Base-by-base conservation (phyloP, 2,113 vertebrate genomes). In the Oenanthe oenanthe region DNA sequence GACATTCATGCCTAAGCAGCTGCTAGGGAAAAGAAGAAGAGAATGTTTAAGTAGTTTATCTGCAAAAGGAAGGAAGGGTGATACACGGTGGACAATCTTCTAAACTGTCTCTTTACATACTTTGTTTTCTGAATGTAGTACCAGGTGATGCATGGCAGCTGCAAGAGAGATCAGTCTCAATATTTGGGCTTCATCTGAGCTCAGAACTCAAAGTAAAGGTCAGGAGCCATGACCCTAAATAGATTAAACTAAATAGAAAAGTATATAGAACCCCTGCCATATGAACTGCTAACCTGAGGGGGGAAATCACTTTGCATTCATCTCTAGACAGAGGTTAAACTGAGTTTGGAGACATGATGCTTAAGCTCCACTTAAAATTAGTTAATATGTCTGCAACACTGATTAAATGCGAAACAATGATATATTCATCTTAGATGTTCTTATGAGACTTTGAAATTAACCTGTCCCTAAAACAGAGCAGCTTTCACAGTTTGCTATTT, bases 201-300 rank as follows among this genome's bases (percentile, higher is more conserved):
- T 71, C 67, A 71, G 47, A 87, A 77, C 24, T 62, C 63, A 58
- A 88, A 88, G 51, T 62, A 79, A 88, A 91, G 83, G 82, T 94
- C 83, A 88, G 17, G n/a, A 93, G 34, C 19, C 57, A 32, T 77
- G 83, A 84, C 76, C 58, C 65, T 63, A 91, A 75, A 60, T 29
- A 67, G 53, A 87, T 84, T 80, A 91, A 92, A 74, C 47, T 83
- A 94, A 84, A 84, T 34, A 43, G 73, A 78, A 91, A 91, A 9
- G 22, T 87, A 91, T 77, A 87, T 71, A 75, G 73, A 91, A 91
- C 68, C 24, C 4, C 25, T 89, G 28, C 38, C 28, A 43, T 50
- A 63, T 68, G 72, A 95, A 81, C 81, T 77, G 51, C 58, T 84
- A 96, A 81, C 87, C 60, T 87, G 43, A 87, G 53, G 34, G 76